phyloP scores from a whole-genome alignment of 2,797 vertebrate genomes.

The Pangasius sanitwongsei region DNA sequence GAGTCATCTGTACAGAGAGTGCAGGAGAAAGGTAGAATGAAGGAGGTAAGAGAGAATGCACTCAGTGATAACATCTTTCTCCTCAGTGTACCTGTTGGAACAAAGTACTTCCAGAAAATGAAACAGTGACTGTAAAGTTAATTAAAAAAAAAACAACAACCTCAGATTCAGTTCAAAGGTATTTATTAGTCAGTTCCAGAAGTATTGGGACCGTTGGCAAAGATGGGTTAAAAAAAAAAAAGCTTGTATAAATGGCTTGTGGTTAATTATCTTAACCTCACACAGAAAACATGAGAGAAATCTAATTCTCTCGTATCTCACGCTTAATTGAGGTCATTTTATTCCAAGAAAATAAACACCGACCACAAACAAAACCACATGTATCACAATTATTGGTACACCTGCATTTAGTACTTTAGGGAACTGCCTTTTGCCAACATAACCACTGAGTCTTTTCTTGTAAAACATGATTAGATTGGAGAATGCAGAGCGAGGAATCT shows the following conservation, averaged over 20 bases:
- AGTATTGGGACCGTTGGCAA: not conserved
- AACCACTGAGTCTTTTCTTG: not conserved
- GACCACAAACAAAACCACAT: not conserved
- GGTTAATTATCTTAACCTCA: not conserved
- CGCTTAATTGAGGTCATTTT: not conserved
- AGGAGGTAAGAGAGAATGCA: slow-evolving; percentile 1
- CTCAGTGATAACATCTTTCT: not conserved
- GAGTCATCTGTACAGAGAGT: slow-evolving; percentile 50
- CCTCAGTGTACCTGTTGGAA: not conserved
- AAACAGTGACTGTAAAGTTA: not conserved
- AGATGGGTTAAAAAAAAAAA: not conserved
- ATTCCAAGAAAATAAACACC: not conserved
- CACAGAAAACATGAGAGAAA: not conserved
- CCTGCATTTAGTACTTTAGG: not conserved
- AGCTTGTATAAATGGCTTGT: not conserved
- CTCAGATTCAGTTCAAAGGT: not conserved
- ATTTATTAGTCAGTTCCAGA: not conserved
- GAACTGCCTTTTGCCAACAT: not conserved
- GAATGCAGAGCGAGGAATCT: not conserved
- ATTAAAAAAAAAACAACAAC: not conserved
- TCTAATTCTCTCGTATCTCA: not conserved
- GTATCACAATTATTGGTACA: not conserved
- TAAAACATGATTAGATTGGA: not conserved
- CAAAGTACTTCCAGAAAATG: not conserved
- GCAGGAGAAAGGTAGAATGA: not conserved